Evolutionary conservation across 2,888 invertebrate species (phyloP).

Genomic region (Sinentomon sp.): DNA sequence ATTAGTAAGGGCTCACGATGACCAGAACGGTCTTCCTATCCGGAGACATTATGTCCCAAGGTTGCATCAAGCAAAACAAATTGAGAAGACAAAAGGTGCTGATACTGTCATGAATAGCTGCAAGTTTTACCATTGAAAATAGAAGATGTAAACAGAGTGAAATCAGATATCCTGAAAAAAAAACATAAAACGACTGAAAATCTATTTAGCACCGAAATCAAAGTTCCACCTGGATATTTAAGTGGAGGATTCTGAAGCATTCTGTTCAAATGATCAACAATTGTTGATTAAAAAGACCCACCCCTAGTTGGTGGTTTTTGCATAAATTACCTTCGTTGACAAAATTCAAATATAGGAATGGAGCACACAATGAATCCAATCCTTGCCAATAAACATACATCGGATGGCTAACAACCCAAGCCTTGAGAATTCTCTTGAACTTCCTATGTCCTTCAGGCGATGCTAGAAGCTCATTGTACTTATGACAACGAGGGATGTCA

Average conservation of each 20-base stretch:
- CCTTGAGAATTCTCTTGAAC: constrained; percentile 73
- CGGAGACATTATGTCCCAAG: no score
- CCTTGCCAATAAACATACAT: constrained; percentile 97
- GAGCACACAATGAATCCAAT: constrained; percentile 86
- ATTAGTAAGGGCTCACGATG: no score
- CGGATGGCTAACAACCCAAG: constrained; percentile 82
- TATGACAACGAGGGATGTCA: constrained; percentile 95
- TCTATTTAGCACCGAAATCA: no score
- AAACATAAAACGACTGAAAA: no score
- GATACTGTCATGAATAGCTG: background rate
- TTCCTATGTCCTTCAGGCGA: constrained; percentile 77
- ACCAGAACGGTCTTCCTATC: no score
- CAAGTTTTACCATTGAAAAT: background rate
- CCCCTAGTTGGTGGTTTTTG: background rate
- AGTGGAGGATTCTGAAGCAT: background rate
- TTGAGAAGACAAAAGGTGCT: background rate
- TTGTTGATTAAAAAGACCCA: constrained; percentile 1
- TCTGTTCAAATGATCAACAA: background rate
- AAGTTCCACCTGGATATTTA: no score
- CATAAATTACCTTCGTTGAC: constrained; percentile 54
- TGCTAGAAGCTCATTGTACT: constrained; percentile 85
- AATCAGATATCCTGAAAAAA: background rate
- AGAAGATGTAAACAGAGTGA: background rate
- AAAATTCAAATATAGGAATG: constrained; percentile 86
- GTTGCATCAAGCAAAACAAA: constrained; percentile 30